phyloP scores from a whole-genome alignment of 2,113 vertebrate species.

The Heptranchias perlo region DNA sequence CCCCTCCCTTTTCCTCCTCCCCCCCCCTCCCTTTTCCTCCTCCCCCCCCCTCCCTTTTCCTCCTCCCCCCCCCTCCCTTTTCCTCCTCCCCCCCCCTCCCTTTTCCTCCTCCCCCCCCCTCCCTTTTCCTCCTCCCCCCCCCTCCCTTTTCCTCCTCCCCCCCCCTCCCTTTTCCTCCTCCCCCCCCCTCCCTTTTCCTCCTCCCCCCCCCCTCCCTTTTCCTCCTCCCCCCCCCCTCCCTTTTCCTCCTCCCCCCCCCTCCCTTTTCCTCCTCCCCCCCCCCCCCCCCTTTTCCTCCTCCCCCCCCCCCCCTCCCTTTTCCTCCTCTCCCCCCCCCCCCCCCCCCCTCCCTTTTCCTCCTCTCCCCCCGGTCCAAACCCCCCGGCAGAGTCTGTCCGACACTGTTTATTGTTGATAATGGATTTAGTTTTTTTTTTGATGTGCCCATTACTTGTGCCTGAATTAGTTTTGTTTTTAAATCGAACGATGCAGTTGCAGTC shows the following conservation, averaged over 20 bases:
- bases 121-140: neutral
- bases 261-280: neutral
- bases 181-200: slow-evolving; percentile 6
- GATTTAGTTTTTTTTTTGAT: slow-evolving; percentile 11
- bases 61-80: slow-evolving; percentile 34
- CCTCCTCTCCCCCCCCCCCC: slow-evolving; percentile 32
- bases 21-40: slow-evolving; percentile 5
- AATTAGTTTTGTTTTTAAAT: neutral
- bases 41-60: slow-evolving; percentile 43
- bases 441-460: too few species aligned
- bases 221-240: neutral
- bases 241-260: neutral
- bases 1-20: slow-evolving; percentile 42
- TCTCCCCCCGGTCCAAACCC: slow-evolving; percentile 45
- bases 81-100: slow-evolving; percentile 1
- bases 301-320: slow-evolving; percentile 26
- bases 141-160: neutral
- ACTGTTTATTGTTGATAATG: slow-evolving; percentile 44
- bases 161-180: neutral
- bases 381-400: slow-evolving; percentile 40
- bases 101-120: too few species aligned
- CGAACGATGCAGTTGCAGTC: slow-evolving; percentile 43
- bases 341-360: slow-evolving; percentile 27
- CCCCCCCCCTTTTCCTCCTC: too few species aligned
- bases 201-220: neutral